A percentile compares a stretch with the other conserved stretches of the same genome.
Conservation (phyloP, 2,113 vertebrate species). For the Eolophus roseicapilla region DNA sequence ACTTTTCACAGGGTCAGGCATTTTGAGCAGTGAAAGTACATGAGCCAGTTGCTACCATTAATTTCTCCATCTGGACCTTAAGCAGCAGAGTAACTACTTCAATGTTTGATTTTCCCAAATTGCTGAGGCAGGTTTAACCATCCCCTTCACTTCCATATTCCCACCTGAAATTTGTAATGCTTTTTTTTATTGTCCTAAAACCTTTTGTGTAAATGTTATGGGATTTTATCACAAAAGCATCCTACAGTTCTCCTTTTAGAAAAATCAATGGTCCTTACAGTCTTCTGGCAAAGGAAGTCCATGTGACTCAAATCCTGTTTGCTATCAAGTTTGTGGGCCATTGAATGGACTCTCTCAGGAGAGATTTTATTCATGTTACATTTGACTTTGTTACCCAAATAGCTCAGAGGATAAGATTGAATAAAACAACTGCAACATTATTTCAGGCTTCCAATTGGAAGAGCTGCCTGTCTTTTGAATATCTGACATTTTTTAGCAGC, state of each 20-base stretch:
- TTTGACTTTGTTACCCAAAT: not conserved
- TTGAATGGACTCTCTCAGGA: not conserved
- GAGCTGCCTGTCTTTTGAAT: not conserved
- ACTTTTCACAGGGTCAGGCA: not conserved
- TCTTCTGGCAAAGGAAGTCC: not conserved
- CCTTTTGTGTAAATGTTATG: not conserved
- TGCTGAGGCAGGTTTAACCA: not conserved
- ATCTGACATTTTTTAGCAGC: not conserved
- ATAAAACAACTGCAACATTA: not conserved
- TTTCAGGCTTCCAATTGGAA: constrained; percentile 1
- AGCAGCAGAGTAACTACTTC: not conserved
- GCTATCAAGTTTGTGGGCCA: not conserved
- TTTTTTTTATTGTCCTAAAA: not conserved
- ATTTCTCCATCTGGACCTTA: not conserved
- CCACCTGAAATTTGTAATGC: not conserved
- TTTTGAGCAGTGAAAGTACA: not conserved
- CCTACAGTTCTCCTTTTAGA: not conserved
- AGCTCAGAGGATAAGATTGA: not conserved
- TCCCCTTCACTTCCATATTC: not conserved
- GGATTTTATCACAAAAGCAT: not conserved
- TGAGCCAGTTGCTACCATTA: not conserved
- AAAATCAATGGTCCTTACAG: not conserved
- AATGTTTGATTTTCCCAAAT: not conserved
- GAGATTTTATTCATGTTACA: not conserved
- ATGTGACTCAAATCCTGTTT: constrained; percentile 4